phyloP scores from a whole-genome alignment of 2,797 vertebrate genomes.

The Xyrichtys novacula region DNA sequence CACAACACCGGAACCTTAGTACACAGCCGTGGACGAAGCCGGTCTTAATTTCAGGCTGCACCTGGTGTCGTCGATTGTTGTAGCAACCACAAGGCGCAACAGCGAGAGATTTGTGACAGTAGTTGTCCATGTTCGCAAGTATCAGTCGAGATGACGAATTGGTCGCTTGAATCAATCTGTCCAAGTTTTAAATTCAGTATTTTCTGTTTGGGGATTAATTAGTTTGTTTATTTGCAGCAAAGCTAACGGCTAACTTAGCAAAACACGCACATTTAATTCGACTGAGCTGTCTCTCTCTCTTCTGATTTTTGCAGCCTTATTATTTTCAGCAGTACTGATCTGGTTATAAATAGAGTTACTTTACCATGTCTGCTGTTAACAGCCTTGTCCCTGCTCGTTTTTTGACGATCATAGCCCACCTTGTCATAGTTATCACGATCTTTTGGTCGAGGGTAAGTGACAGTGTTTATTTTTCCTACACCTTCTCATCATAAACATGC shows the following conservation, averaged over 20 bases:
- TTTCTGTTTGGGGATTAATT: not conserved
- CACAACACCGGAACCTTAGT: slow-evolving; percentile 69
- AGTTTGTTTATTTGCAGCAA: not conserved
- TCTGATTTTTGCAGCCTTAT: too few species aligned
- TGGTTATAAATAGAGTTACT: not conserved
- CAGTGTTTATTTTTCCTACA: not conserved
- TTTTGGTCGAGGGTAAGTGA: slow-evolving; percentile 92
- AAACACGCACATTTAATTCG: not conserved
- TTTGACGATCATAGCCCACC: slow-evolving; percentile 88
- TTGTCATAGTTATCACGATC: slow-evolving; percentile 92
- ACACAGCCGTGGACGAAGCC: not conserved
- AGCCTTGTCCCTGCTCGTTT: slow-evolving; percentile 90
- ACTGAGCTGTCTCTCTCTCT: not conserved
- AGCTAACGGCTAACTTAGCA: slow-evolving; percentile 12
- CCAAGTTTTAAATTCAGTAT: not conserved
- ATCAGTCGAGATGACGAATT: fast-evolving
- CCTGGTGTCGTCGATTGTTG: slow-evolving; percentile 54
- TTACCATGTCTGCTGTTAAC: slow-evolving; percentile 82
- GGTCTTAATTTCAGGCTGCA: slow-evolving; percentile 24
- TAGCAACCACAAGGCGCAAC: slow-evolving; percentile 58
- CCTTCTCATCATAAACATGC: not conserved
- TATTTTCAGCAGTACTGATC: fast-evolving
- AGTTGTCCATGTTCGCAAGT: not conserved
- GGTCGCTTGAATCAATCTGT: not conserved
- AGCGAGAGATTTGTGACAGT: too few species aligned